phyloP scores from a whole-genome alignment of 2,888 invertebrate genomes.

The Spilarctia lutea region DNA sequence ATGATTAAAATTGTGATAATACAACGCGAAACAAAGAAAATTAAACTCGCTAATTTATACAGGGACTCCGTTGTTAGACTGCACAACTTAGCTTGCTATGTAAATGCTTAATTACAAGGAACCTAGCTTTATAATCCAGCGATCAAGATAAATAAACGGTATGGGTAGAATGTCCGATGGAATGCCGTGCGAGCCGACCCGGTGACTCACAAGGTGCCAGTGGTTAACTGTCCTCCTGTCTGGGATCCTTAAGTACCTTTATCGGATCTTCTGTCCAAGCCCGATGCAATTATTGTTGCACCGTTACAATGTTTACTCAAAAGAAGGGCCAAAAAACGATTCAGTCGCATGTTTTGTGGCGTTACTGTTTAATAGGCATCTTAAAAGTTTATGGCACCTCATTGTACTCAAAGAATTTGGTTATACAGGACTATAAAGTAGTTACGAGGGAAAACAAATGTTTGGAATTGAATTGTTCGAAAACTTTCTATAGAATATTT shows the following conservation, averaged over 20 bases:
- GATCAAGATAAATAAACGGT: conserved; percentile 63
- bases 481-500: conserved; percentile 14
- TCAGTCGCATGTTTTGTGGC: conserved; percentile 49
- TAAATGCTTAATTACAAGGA: conserved; percentile 50
- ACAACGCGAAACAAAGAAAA: conserved; percentile 80
- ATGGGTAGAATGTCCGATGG: conserved; percentile 72
- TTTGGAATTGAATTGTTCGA: conserved; percentile 23
- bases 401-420: conserved; percentile 44
- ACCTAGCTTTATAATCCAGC: conserved; percentile 55
- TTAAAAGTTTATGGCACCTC: conserved; percentile 52
- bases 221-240: conserved; percentile 50
- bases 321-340: conserved; percentile 41
- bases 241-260: conserved; percentile 61
- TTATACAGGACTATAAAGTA: conserved; percentile 23
- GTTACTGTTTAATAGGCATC: conserved; percentile 51
- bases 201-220: conserved; percentile 71
- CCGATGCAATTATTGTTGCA: conserved; percentile 57
- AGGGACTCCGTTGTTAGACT: conserved; percentile 61
- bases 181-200: conserved; percentile 69
- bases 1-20: conserved; percentile 80
- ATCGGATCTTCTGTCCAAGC: conserved; percentile 59
- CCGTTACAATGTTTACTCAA: conserved; percentile 48
- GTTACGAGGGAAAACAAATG: conserved; percentile 48
- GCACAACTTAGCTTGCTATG: conserved; percentile 48
- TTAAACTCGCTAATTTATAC: conserved; percentile 63